Evolutionary conservation across 1,140 invertebrate species (phyloP).

Genomic region (Drosophila kurseongensis): DNA sequence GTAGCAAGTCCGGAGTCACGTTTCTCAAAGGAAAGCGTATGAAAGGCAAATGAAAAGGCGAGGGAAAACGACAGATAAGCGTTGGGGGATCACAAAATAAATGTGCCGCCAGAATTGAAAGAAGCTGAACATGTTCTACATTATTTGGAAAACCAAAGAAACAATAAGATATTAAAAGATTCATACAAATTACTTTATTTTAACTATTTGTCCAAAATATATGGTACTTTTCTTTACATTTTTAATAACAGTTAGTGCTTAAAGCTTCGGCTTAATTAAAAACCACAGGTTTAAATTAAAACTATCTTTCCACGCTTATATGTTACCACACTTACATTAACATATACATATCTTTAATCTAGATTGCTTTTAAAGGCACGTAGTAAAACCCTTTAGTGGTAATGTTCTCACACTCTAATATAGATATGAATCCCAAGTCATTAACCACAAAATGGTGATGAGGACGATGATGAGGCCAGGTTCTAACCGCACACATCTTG

Average conservation of each 20-base stretch:
- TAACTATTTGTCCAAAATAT: background rate
- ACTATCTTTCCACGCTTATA: background rate
- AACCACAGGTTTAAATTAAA: background rate
- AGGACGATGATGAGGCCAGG: conserved; percentile 16
- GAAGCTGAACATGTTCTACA: conserved; percentile 2
- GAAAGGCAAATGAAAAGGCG: background rate
- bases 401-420: conserved; percentile 11
- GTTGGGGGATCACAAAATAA: conserved; percentile 29
- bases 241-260: too few relatives aligned
- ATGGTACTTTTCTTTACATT: too few relatives aligned
- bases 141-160: conserved; percentile 1
- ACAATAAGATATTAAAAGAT: conserved; percentile 2
- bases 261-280: background rate
- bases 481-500: conserved; percentile 17
- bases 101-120: conserved; percentile 14
- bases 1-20: conserved; percentile 24
- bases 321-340: conserved; percentile 7
- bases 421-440: conserved; percentile 25
- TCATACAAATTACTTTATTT: background rate
- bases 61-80: conserved; percentile 10
- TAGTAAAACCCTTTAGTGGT: conserved; percentile 37
- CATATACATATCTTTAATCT: conserved; percentile 16
- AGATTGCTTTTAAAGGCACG: conserved; percentile 27
- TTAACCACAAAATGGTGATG: conserved; percentile 39
- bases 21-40: conserved; percentile 33